phyloP scores from a whole-genome alignment of 2,113 vertebrate species.

The Campylorhamphus procurvoides region DNA sequence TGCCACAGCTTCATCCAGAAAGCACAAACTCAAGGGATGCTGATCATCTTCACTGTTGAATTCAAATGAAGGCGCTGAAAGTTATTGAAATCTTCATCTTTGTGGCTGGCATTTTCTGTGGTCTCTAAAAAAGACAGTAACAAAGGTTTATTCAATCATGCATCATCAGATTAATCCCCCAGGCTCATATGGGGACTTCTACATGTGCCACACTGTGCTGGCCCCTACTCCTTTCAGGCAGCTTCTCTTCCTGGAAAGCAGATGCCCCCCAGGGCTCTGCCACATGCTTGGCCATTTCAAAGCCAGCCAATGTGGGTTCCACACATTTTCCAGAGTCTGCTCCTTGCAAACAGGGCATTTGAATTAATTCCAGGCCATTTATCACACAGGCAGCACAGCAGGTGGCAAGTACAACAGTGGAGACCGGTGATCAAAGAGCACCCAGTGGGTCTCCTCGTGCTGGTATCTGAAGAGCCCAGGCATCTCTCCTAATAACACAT shows the following conservation, averaged over 20 bases:
- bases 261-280: neutral
- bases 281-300: neutral
- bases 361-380: slow-evolving; percentile 21
- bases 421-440: neutral
- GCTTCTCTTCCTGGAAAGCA: neutral
- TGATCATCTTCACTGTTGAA: neutral
- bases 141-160: neutral
- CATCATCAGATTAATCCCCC: neutral
- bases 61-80: neutral
- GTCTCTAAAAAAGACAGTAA: neutral
- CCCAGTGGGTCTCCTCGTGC: neutral
- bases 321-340: neutral
- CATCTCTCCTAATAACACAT: neutral
- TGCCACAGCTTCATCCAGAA: neutral
- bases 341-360: neutral
- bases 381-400: slow-evolving; percentile 23
- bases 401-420: slow-evolving; percentile 5
- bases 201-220: neutral
- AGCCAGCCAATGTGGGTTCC: neutral
- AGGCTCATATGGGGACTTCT: neutral
- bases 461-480: neutral
- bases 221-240: neutral
- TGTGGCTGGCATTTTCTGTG: neutral
- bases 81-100: neutral
- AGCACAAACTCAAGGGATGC: neutral